Evolutionary conservation across 2,797 vertebrate species (phyloP), one percentile per base, ranked within the genome.

Genomic region (Pipistrellus nathusii): DNA sequence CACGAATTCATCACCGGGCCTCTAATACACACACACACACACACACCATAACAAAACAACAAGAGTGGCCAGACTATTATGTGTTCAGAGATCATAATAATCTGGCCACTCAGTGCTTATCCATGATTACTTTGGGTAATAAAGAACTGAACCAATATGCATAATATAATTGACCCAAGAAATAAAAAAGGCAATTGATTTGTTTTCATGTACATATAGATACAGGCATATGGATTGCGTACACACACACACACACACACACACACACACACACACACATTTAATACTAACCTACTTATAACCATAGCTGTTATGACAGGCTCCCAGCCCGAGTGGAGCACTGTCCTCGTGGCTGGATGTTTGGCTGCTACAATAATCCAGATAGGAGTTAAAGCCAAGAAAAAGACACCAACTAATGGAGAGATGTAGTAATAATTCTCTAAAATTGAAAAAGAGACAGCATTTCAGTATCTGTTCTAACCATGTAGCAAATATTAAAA

Each of bases 301-400:
- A 99, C 96, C 99, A 99, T 99, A 95, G 99, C 99, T 14, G 99
- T 99, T 98, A 99, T 99, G 98, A 99, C 99, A 2, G 99, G 99
- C 98, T 99, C 99, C 99, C 99, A 99, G 93, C 99, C 99, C 0
- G 99, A 99, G 97, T 99, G 98, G 48, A 99, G 99, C 95, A 99
- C 99, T 72, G 99, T 99, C 97, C 99, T 99, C 97, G 99, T 99
- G 97, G 99, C 99, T 35, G 99, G 99, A 97, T 99, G 99, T 94
- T 99, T 99, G 98, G 99, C 99, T 96, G 99, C 99, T 98, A 99
- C 98, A 97, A 99, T 98, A 96, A 99, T 99, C 99, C 99, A 99
- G 96, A 99, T 98, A 0, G 99, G 99, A 96, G 99, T 99, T 84
- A 99, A 98, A 97, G 98, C 99, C 99, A 99, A 98, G 98, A 99